Evolutionary conservation across 2,888 invertebrate species (phyloP).

Genomic region (Papilio protenor): DNA sequence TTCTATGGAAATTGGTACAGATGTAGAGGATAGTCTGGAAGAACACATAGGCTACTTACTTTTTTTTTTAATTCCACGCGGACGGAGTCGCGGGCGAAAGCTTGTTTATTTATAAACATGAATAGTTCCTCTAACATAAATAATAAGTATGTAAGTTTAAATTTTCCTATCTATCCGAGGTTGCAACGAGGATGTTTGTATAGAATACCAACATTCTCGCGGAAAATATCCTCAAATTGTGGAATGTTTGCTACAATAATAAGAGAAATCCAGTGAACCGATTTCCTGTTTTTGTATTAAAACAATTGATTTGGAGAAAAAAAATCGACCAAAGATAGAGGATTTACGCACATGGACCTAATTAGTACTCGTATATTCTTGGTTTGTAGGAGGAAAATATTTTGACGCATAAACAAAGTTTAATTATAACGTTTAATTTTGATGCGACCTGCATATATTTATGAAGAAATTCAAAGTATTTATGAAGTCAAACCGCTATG

Average conservation of each 20-base stretch:
- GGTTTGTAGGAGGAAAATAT: not conserved
- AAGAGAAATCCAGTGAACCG: not conserved
- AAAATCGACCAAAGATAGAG: not conserved
- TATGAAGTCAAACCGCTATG: no score
- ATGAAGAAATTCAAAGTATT: no score
- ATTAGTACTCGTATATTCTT: not conserved
- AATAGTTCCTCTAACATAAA: not conserved
- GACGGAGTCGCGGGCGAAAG: no score
- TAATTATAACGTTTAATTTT: not conserved
- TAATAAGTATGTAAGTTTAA: not conserved
- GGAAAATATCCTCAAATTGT: not conserved
- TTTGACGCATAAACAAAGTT: not conserved
- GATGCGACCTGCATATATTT: no score
- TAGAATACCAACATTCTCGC: not conserved
- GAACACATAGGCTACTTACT: no score
- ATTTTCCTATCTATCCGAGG: not conserved
- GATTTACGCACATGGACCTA: slow-evolving; percentile 4
- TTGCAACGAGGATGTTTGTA: not conserved
- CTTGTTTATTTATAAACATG: not conserved
- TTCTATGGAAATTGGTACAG: no score
- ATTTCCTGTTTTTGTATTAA: slow-evolving; percentile 26
- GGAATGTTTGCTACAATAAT: not conserved
- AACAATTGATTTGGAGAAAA: slow-evolving; percentile 12
- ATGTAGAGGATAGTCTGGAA: no score
- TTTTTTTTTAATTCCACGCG: no score